Conservation (phyloP, 2,113 vertebrate species). For the Odocoileus hemionus region DNA sequence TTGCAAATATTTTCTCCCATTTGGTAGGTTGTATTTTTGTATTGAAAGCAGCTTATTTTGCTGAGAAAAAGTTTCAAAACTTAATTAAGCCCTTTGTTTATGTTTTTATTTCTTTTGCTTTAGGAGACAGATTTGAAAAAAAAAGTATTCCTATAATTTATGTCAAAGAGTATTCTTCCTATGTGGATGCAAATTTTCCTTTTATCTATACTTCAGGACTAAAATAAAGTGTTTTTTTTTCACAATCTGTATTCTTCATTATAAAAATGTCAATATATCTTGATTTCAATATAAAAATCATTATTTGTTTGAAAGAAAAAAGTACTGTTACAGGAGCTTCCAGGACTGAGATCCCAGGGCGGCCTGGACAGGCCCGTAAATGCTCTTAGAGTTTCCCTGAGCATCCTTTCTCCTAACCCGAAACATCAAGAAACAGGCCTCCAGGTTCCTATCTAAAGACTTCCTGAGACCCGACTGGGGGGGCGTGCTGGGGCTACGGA, state of each 20-base stretch:
- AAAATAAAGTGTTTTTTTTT: neutral
- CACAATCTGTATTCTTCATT: neutral
- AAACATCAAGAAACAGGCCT: no score
- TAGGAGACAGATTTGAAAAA: neutral
- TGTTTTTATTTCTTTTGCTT: neutral
- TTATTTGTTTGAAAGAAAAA: neutral
- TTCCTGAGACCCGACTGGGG: no score
- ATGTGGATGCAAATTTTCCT: neutral
- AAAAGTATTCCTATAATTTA: neutral
- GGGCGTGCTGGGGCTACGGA: no score
- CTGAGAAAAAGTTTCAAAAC: neutral
- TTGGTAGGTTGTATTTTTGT: neutral
- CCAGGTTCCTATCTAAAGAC: no score
- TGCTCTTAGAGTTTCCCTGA: no score
- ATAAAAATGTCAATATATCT: neutral
- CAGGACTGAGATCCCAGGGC: no score
- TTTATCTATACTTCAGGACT: neutral
- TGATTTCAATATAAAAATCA: neutral
- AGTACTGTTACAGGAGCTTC: neutral
- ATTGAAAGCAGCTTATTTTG: neutral
- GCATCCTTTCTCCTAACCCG: no score
- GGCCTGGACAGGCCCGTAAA: no score
- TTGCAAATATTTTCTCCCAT: neutral
- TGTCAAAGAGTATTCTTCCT: neutral
- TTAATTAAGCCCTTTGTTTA: neutral